Conservation (phyloP, 2,797 vertebrate species). For the Natrix natrix region DNA sequence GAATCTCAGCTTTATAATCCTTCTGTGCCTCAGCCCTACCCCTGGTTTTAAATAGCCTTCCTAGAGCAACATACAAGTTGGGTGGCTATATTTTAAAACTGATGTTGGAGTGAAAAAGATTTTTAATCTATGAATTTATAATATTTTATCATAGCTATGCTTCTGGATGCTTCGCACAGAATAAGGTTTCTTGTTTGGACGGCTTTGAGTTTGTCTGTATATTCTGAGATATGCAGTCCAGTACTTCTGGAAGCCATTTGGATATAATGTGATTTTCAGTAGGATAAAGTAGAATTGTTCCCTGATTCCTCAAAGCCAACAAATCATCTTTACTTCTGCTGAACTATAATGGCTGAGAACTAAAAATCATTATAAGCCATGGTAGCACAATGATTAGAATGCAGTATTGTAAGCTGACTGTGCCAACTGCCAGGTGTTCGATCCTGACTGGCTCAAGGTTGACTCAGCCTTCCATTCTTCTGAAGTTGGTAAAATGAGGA, state of each 20-base stretch:
- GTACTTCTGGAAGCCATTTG: not conserved
- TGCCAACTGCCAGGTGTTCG: not conserved
- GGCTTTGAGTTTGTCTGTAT: not conserved
- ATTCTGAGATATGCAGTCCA: not conserved
- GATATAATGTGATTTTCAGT: not conserved
- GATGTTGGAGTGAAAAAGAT: not conserved
- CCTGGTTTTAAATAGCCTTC: not conserved
- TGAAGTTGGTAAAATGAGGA: not conserved
- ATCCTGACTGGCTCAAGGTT: not conserved
- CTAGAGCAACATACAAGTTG: not conserved
- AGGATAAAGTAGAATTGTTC: not conserved
- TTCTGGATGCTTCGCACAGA: not conserved
- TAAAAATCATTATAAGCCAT: not conserved
- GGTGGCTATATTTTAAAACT: not conserved
- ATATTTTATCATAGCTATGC: not conserved
- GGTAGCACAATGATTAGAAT: not conserved
- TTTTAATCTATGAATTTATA: not conserved
- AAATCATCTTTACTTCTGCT: not conserved
- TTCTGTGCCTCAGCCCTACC: not conserved
- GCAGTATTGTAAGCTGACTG: not conserved
- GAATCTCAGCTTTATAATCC: constrained; percentile 10
- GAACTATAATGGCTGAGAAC: not conserved
- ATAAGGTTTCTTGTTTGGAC: not conserved
- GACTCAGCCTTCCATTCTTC: not conserved
- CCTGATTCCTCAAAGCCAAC: not conserved